Percentiles rank a stretch among this genome's conserved stretches.
phyloP scores from a whole-genome alignment of 2,797 vertebrate species.

The Triplophysa bombifrons region DNA sequence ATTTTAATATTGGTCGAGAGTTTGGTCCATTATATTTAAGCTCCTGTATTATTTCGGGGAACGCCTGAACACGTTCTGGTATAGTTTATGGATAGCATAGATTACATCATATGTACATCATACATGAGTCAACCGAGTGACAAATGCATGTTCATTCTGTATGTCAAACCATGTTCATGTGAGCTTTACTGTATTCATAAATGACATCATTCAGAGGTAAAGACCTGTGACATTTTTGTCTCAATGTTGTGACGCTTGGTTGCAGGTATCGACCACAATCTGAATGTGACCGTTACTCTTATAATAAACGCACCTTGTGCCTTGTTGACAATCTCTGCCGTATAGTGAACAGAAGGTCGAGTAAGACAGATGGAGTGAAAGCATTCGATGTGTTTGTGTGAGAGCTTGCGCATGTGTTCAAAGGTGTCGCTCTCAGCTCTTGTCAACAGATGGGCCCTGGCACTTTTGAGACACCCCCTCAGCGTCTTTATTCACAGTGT shows the following conservation, averaged over 20 bases:
- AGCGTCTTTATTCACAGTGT: slow-evolving; percentile 7
- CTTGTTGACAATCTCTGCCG: slow-evolving; percentile 20
- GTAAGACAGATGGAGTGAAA: slow-evolving; percentile 42
- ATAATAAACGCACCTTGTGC: background rate
- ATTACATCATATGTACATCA: background rate
- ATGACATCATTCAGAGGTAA: slow-evolving; percentile 2
- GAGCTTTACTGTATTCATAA: background rate
- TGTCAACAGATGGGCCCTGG: slow-evolving; percentile 40
- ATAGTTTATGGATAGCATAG: background rate
- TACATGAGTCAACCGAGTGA: background rate
- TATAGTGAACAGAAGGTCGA: slow-evolving; percentile 49
- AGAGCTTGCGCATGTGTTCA: slow-evolving; percentile 7
- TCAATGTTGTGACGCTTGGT: background rate
- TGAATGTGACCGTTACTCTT: background rate
- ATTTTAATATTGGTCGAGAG: too few species aligned
- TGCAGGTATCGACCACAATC: background rate
- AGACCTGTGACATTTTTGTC: background rate
- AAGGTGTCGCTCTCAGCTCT: slow-evolving; percentile 37
- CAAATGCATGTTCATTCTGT: background rate
- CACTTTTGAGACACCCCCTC: slow-evolving; percentile 31
- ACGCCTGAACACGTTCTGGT: background rate
- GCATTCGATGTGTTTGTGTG: slow-evolving; percentile 20
- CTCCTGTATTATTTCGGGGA: background rate
- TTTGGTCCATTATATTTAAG: background rate
- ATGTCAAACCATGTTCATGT: background rate